Evolutionary conservation across 2,888 invertebrate genomes (phyloP).

Genomic region (Crossocerus cetratus): DNA sequence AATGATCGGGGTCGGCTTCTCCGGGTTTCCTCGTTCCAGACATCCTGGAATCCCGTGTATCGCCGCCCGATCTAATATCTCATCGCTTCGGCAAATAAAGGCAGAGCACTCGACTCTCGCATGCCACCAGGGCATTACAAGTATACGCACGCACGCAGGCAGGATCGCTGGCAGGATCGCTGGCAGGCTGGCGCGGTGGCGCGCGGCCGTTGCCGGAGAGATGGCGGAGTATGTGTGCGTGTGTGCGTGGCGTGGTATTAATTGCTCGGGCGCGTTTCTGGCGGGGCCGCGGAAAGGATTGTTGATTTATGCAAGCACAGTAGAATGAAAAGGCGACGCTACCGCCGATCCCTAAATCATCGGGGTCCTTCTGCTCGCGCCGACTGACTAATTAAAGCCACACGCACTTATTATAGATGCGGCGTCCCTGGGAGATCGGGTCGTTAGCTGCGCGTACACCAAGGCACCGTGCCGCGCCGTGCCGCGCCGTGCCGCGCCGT

Average conservation of each 20-base stretch:
- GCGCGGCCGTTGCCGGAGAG: too few relatives aligned
- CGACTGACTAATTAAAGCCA: too few relatives aligned
- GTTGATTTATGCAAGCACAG: conserved; percentile 35
- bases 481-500: too few relatives aligned
- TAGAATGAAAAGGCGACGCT: conserved; percentile 36
- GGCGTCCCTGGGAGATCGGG: too few relatives aligned
- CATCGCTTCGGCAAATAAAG: conserved; percentile 61
- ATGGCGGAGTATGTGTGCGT: too few relatives aligned
- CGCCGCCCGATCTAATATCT: conserved; percentile 50
- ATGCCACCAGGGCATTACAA: conserved; percentile 70
- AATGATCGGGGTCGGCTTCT: conserved; percentile 11
- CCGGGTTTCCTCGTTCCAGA: conserved; percentile 51
- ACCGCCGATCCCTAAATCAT: conserved; percentile 42
- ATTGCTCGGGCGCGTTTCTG: conserved; percentile 66
- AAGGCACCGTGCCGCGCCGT: too few relatives aligned
- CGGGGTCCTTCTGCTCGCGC: background rate
- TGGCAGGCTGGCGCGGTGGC: too few relatives aligned
- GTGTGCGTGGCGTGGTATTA: conserved; percentile 60
- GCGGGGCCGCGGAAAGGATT: conserved; percentile 59
- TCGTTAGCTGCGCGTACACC: too few relatives aligned
- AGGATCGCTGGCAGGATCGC: too few relatives aligned
- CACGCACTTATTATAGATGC: too few relatives aligned
- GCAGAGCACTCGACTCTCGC: conserved; percentile 59
- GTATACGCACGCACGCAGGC: conserved; percentile 4
- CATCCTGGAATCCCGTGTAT: conserved; percentile 35